phyloP scores from a whole-genome alignment of 2,888 invertebrate genomes.

The Priocnemis perturbator region DNA sequence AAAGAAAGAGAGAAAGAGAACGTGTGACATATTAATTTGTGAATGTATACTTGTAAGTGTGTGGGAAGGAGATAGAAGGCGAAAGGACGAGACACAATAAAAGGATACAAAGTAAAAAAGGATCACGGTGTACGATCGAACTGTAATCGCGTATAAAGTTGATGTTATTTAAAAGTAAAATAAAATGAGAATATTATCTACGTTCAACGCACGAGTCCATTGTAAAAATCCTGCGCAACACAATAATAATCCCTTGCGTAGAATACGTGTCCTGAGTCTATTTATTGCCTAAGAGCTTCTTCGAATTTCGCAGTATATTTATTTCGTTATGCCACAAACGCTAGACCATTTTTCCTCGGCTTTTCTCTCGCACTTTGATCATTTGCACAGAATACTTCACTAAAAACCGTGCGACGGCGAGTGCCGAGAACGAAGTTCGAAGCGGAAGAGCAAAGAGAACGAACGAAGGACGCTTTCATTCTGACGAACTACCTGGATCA shows the following conservation, averaged over 20 bases:
- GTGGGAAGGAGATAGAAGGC: neutral
- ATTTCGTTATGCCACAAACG: too few relatives aligned
- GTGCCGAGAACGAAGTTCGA: neutral
- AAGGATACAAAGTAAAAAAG: conserved; percentile 1
- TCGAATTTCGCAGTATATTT: too few relatives aligned
- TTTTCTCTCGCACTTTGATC: neutral
- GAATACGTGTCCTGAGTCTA: conserved; percentile 2
- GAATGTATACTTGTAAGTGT: too few relatives aligned
- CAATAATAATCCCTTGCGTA: too few relatives aligned
- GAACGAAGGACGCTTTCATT: conserved; percentile 24
- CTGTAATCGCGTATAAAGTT: conserved; percentile 69
- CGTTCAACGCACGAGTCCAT: conserved; percentile 27
- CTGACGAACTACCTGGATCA: conserved; percentile 16
- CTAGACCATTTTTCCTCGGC: neutral
- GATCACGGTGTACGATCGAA: conserved; percentile 62
- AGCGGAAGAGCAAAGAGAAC: neutral
- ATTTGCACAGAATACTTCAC: neutral
- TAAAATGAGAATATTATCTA: conserved; percentile 53
- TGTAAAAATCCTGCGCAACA: too few relatives aligned
- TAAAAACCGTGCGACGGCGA: too few relatives aligned
- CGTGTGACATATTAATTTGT: too few relatives aligned
- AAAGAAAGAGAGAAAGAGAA: conserved; percentile 15
- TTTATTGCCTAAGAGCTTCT: too few relatives aligned
- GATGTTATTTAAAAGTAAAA: conserved; percentile 70
- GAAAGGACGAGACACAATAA: conserved; percentile 28